A percentile compares a stretch with the other conserved stretches of the same genome.
Conservation (phyloP, 2,113 vertebrate genomes). For the Atherinomorus stipes region DNA sequence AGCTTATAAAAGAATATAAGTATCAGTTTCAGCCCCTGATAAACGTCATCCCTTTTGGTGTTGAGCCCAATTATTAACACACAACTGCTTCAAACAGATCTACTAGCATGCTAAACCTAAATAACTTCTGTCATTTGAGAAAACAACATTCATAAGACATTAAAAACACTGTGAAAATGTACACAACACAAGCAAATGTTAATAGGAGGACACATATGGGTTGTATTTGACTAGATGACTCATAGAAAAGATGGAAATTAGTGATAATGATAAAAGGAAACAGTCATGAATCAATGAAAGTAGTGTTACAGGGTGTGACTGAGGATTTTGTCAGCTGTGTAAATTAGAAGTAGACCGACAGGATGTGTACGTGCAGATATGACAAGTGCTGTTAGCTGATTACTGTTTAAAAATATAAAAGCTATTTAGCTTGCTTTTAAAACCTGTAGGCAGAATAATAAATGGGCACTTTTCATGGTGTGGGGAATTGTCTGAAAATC, state of each 20-base stretch:
- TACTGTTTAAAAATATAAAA: neutral
- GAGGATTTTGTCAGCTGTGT: neutral
- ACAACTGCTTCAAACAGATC: conserved; percentile 76
- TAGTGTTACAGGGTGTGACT: conserved; percentile 6
- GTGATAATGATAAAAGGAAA: conserved; percentile 6
- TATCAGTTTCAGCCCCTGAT: neutral
- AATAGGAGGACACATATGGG: conserved; percentile 11
- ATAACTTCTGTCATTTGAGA: conserved; percentile 7
- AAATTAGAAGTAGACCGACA: conserved; percentile 15
- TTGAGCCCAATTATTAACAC: conserved; percentile 28
- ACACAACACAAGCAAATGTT: conserved; percentile 32
- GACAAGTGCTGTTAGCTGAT: neutral
- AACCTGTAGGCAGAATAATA: too few species aligned
- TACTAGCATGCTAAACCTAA: conserved; percentile 25
- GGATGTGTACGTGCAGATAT: neutral
- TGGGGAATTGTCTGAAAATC: too few species aligned
- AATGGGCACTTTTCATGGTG: too few species aligned
- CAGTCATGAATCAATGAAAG: neutral
- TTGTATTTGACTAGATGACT: conserved; percentile 27
- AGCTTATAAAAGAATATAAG: neutral
- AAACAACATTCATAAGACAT: conserved; percentile 5
- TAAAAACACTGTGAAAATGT: conserved; percentile 26
- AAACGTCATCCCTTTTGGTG: neutral
- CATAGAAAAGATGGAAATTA: conserved; percentile 10
- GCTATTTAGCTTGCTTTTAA: neutral